These are phyloP conservation scores for Cheilosia grossa DNA, from an alignment of 2,888 invertebrate species.

Conservation along the genomic window DNA sequence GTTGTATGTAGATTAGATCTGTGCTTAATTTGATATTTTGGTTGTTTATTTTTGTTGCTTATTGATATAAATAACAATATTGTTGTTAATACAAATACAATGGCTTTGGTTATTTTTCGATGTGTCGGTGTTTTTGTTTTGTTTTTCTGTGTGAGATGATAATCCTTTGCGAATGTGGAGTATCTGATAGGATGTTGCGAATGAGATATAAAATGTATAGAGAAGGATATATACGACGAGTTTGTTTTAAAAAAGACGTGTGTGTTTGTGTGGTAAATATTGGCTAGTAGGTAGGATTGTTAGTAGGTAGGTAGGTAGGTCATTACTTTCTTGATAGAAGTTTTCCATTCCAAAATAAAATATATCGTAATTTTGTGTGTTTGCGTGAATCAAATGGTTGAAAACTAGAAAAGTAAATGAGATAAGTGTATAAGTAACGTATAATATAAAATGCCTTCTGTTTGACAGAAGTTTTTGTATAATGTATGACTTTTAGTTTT, in stretches of 20 bases:
- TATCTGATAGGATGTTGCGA: background rate
- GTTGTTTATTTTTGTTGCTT: conserved; percentile 31
- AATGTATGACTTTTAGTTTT: conserved; percentile 34
- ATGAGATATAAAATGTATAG: background rate
- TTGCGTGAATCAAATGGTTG: conserved; percentile 32
- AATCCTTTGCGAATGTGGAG: conserved; percentile 15
- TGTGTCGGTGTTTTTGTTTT: conserved; percentile 9
- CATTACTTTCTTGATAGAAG: conserved; percentile 49
- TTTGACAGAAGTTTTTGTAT: conserved; percentile 40
- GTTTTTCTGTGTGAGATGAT: conserved; percentile 2
- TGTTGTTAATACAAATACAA: conserved; percentile 27
- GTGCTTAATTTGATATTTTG: conserved; percentile 62
- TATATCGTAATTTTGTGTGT: conserved; percentile 41
- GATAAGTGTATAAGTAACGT: conserved; percentile 14
- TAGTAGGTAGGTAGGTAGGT: conserved; percentile 57
- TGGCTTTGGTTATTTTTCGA: conserved; percentile 26
- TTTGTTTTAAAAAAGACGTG: conserved; percentile 42
- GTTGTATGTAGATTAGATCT: conserved; percentile 51
- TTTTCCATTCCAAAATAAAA: conserved; percentile 21
- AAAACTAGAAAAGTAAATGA: conserved; percentile 18
- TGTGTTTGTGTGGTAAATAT: conserved; percentile 23
- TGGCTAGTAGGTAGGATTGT: conserved; percentile 69
- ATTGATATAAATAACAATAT: conserved; percentile 44
- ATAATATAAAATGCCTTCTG: conserved; percentile 39
- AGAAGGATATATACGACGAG: background rate